Evolutionary conservation across 92 coral and sea anemone genomes (phyloP).

Genomic region (Muricea muricata): DNA sequence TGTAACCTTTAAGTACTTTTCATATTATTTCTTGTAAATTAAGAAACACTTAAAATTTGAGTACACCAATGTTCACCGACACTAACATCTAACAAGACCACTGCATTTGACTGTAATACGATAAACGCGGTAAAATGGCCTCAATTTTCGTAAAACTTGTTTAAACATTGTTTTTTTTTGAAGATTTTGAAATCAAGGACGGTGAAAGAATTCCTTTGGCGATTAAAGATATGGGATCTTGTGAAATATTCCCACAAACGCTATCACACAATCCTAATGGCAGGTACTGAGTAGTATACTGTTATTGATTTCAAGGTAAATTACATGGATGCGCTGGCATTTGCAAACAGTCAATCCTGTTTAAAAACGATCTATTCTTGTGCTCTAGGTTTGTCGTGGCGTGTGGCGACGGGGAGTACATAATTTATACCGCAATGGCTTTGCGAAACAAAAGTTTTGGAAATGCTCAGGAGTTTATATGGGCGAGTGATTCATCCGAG

Average conservation of each 20-base stretch:
- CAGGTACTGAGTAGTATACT: conserved; percentile 63
- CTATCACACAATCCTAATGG: conserved; percentile 96
- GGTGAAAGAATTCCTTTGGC: conserved; percentile 92
- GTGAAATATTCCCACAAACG: conserved; percentile 97
- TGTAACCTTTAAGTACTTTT: no score
- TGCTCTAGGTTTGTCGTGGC: conserved; percentile 88
- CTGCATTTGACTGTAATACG: no score
- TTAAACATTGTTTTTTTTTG: no score
- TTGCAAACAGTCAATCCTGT: no score
- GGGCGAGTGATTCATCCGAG: conserved; percentile 99
- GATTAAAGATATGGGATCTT: conserved; percentile 98
- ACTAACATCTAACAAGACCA: no score
- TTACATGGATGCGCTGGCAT: no score
- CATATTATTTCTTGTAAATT: no score
- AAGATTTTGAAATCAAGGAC: conserved; percentile 92
- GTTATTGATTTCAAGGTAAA: not conserved
- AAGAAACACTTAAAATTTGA: no score
- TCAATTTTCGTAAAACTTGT: no score
- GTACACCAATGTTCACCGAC: no score
- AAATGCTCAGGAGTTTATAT: conserved; percentile 97
- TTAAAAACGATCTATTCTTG: not conserved
- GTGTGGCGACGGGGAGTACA: conserved; percentile 99
- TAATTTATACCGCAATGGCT: conserved; percentile 99
- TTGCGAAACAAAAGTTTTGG: conserved; percentile 99
- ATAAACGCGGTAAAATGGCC: no score